Evolutionary conservation across 2,797 vertebrate genomes (phyloP).

Genomic region (Anolis apletophallus): DNA sequence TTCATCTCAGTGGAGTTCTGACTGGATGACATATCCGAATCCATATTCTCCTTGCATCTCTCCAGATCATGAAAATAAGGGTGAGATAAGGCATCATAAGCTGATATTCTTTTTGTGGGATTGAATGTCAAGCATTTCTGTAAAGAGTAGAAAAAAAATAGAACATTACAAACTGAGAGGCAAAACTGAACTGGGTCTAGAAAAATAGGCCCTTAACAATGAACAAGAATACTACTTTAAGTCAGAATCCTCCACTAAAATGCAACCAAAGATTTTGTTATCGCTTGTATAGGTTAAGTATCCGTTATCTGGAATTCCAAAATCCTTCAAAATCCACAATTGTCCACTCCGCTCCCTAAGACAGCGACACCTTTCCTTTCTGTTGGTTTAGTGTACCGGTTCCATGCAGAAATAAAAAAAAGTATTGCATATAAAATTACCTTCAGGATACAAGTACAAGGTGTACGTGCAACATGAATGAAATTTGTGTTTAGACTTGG

Average conservation of each 20-base stretch:
- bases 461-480: no score
- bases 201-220: background rate
- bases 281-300: background rate
- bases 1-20: constrained; percentile 91
- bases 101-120: constrained; percentile 94
- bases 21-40: constrained; percentile 87
- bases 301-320: no score
- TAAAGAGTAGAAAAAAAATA: constrained; percentile 58
- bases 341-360: no score
- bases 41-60: constrained; percentile 89
- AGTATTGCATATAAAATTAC: no score
- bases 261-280: constrained; percentile 5
- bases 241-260: background rate
- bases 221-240: background rate
- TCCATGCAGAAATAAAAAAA: no score
- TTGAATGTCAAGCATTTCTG: constrained; percentile 98
- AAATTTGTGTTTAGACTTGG: no score
- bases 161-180: constrained; percentile 37
- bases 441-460: no score
- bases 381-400: no score
- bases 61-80: constrained; percentile 95
- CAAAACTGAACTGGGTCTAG: background rate
- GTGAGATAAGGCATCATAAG: constrained; percentile 93
- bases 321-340: no score
- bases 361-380: no score